Evolutionary conservation across 2,888 invertebrate genomes (phyloP).

Genomic region (Nymphalis c-album): DNA sequence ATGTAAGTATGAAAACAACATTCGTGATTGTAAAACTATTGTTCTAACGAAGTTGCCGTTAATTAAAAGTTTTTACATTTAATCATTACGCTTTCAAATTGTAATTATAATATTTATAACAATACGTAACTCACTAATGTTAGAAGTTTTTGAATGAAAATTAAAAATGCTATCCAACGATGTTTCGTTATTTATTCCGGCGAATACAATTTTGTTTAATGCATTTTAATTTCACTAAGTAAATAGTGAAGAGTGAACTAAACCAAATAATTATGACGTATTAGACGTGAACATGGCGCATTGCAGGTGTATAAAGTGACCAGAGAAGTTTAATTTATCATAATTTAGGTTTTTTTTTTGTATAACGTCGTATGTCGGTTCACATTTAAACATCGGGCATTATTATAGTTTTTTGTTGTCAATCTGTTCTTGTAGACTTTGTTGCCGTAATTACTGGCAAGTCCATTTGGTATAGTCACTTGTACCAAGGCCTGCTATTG

Average conservation of each 20-base stretch:
- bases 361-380: conserved; percentile 34
- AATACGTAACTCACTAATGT: conserved; percentile 17
- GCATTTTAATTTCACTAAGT: conserved; percentile 36
- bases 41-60: conserved; percentile 38
- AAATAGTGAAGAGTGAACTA: conserved; percentile 33
- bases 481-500: conserved; percentile 62
- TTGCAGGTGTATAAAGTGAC: conserved; percentile 35
- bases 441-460: conserved; percentile 56
- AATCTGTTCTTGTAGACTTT: conserved; percentile 51
- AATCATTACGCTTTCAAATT: conserved; percentile 27
- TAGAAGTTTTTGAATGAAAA: conserved; percentile 28
- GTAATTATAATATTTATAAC: conserved; percentile 15
- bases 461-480: conserved; percentile 53
- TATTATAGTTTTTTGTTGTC: conserved; percentile 53
- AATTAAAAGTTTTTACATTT: conserved; percentile 32
- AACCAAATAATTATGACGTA: conserved; percentile 34
- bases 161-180: conserved; percentile 30
- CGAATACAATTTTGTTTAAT: conserved; percentile 34
- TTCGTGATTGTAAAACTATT: conserved; percentile 38
- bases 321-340: conserved; percentile 39
- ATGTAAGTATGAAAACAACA: conserved; percentile 44
- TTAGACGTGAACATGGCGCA: conserved; percentile 32
- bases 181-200: conserved; percentile 19
- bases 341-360: conserved; percentile 48
- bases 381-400: conserved; percentile 48